These are phyloP conservation scores for Drosophila seguyi DNA, from an alignment of 1,140 invertebrate genomes.

Conservation along the genomic window DNA sequence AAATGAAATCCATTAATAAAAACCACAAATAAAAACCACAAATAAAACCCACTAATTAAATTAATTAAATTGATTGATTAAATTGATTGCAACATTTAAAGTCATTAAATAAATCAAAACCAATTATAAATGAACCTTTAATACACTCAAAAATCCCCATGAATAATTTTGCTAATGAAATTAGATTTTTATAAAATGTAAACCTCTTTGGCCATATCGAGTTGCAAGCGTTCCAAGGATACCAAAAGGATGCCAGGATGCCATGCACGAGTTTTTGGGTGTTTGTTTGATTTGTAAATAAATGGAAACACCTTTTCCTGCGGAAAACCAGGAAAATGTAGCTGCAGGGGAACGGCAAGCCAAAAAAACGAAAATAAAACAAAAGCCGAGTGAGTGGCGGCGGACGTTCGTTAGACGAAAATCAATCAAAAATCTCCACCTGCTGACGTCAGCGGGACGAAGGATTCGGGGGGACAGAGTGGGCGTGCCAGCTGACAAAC, in stretches of 20 bases:
- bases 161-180: neutral
- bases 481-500: conserved; percentile 1
- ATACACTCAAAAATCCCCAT: neutral
- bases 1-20: too few species aligned
- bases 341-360: too few species aligned
- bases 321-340: neutral
- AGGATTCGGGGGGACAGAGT: neutral
- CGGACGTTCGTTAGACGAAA: conserved; percentile 28
- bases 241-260: neutral
- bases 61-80: too few species aligned
- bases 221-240: neutral
- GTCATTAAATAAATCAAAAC: neutral
- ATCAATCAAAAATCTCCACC: conserved; percentile 57
- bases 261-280: neutral
- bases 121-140: neutral
- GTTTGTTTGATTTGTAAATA: conserved; percentile 13
- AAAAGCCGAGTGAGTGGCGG: conserved; percentile 17
- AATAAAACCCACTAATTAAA: too few species aligned
- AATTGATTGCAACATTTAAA: too few species aligned
- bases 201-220: neutral
- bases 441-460: conserved; percentile 49
- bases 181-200: neutral
- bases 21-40: too few species aligned
- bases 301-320: neutral
- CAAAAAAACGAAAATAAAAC: conserved; percentile 26